Conservation (phyloP, 2,113 vertebrate genomes). For the Solea senegalensis region DNA sequence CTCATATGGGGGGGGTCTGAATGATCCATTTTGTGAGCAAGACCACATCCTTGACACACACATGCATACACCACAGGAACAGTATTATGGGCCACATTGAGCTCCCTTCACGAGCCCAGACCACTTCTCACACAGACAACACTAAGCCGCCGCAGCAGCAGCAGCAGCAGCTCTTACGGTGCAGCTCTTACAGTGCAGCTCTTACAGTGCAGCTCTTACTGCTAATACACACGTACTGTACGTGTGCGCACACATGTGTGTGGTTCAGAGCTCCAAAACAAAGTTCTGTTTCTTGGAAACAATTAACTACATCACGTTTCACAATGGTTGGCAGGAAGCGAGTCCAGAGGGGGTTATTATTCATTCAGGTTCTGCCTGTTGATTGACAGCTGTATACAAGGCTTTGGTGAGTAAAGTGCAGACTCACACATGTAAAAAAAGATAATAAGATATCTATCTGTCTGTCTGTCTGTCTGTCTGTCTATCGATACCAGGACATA, state of each 20-base stretch:
- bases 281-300: constrained; percentile 52
- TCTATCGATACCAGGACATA: too few species aligned
- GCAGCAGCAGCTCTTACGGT: constrained; percentile 25
- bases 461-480: too few species aligned
- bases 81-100: constrained; percentile 36
- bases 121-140: constrained; percentile 40
- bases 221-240: constrained; percentile 25
- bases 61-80: constrained; percentile 38
- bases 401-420: neutral
- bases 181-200: too few species aligned
- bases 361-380: constrained; percentile 24
- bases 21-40: constrained; percentile 51
- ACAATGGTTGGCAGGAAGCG: constrained; percentile 44
- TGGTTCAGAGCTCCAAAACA: neutral
- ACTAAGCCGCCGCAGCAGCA: neutral
- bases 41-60: constrained; percentile 65
- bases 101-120: constrained; percentile 46
- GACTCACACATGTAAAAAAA: too few species aligned
- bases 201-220: neutral
- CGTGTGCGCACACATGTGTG: neutral
- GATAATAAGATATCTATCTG: too few species aligned
- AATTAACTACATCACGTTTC: constrained; percentile 46
- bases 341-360: constrained; percentile 18
- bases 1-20: constrained; percentile 15
- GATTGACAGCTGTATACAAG: constrained; percentile 13